Percentiles rank a stretch among this genome's conserved stretches.
These are phyloP conservation scores for Macrostomum cliftonense DNA, from an alignment of 2,888 invertebrate genomes.

Conservation along the genomic window DNA sequence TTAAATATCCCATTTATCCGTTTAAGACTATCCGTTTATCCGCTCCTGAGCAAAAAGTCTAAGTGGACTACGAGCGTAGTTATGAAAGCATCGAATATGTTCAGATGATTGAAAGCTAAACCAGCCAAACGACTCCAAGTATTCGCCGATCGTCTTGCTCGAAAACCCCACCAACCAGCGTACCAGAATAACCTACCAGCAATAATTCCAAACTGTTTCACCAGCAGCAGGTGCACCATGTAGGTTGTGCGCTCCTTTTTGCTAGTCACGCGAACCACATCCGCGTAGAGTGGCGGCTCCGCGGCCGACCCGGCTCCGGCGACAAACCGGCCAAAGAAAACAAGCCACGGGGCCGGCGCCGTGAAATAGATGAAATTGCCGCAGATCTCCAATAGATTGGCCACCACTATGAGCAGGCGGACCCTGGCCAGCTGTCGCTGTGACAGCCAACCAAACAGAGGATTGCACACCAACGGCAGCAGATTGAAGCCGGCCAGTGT, in stretches of 20 bases:
- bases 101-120: no score
- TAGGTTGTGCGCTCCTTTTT: slow-evolving; percentile 6
- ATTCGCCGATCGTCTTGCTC: no score
- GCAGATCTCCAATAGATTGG: slow-evolving; percentile 8
- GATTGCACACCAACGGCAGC: slow-evolving; percentile 35
- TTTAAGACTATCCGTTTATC: no score
- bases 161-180: no score
- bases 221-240: slow-evolving; percentile 3
- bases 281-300: slow-evolving; percentile 6
- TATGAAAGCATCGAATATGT: no score
- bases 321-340: slow-evolving; percentile 9
- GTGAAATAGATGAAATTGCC: slow-evolving; percentile 8
- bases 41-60: no score
- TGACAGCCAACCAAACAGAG: slow-evolving; percentile 21
- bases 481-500: slow-evolving; percentile 15
- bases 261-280: slow-evolving; percentile 6
- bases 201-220: slow-evolving; percentile 6
- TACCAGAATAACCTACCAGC: background rate
- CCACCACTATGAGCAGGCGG: slow-evolving; percentile 3
- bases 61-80: no score
- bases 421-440: background rate
- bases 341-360: background rate
- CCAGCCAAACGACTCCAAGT: no score
- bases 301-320: slow-evolving; percentile 4
- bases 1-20: no score